Base-by-base conservation (phyloP, 1,140 invertebrate species). In the Magallana gigas region DNA sequence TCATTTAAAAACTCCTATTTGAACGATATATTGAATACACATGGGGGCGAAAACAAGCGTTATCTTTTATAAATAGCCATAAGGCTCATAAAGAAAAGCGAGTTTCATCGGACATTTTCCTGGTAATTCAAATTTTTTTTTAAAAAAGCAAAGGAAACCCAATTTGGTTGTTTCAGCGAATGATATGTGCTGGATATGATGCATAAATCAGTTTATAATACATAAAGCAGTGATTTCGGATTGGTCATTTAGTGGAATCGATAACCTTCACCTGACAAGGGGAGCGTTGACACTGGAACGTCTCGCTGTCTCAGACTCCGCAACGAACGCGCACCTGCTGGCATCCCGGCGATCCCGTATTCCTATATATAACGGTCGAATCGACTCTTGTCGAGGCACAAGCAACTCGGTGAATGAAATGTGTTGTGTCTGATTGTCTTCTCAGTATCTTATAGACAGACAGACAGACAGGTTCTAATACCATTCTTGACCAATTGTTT, bases 311-410 rank as follows among this genome's bases (percentile, higher is more conserved):
- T 62, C 11, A 71, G 68, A 76, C 7, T 76, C 18, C 23, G 23
- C 68, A 76, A 23, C 68, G 11, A 62, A 8, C 36, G 68, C 68
- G 68, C 68, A 76, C 68, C 68, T 76, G 68, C 68, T 76, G 68
- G 36, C 68, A 18, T 18, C 68, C 36, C 23, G 36, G 68, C 68
- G 68, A 11, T 64, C 64, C 36, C 36, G 64, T 18, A n/a, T 68
- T 29, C 68, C 68, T 76, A 76, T 76, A 76, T 76, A 76, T 76
- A 76, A 11, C 36, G 36, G 36, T 36, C 23, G 18, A 76, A 36
- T 29, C 11, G 68, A 76, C 18, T 12, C 23, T 8, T 36, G 7
- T 12, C 68, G 18, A 29, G 23, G 23, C 68, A 29, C 36, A 76
- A 23, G 68, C 64, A 68, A 68, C 16, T 8, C 16, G 16, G 14